Evolutionary conservation across 2,888 invertebrate species (phyloP), one percentile per base, ranked within the genome.

Genomic region (Hydriomena furcata): DNA sequence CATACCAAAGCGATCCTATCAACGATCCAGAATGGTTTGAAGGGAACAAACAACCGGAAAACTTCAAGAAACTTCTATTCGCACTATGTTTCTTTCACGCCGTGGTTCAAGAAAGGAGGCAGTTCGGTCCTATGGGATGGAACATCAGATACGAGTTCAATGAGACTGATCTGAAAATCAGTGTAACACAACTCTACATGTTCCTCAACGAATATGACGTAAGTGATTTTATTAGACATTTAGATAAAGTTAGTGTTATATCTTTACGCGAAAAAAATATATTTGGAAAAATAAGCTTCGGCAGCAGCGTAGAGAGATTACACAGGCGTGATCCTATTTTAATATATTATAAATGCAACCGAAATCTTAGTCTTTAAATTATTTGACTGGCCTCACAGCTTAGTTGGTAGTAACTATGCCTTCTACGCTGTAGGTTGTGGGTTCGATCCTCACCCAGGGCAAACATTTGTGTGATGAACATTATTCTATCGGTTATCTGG

Each of bases 111-210:
- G 98, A 98, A 80, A 91, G 98, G 42, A 86, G 96, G 4, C 96
- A 97, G 80, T 98, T 97, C 75, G 98, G 98, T 0, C 95, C 98
- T 0, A 92, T 98, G 12, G 98, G 98, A 0, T 98, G 98, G 98
- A 99, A 98, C 77, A 98, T 97, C 54, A 93, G 95, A 0, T 99
- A 99, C 73, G 98, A 98, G 76, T 99, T 98, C 81, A 98, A 98
- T 73, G 98, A 98, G 77, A 98, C 98, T 0, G 99, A 99, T 82
- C 88, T 98, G 27, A 91, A 95, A 49, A 98, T 98, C 55, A 97
- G 97, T 58, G 94, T 97, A 25, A 93, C 95, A 70, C 98, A 99
- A 76, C 86, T 98, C 7, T 94, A 95, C 76, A 97, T 97, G 92
- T 96, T 96, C 76, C 88, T 97, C 13, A 94, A 96, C 71, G 94